phyloP scores from a whole-genome alignment of 2,797 vertebrate genomes.

The Enteromius radiatus region DNA sequence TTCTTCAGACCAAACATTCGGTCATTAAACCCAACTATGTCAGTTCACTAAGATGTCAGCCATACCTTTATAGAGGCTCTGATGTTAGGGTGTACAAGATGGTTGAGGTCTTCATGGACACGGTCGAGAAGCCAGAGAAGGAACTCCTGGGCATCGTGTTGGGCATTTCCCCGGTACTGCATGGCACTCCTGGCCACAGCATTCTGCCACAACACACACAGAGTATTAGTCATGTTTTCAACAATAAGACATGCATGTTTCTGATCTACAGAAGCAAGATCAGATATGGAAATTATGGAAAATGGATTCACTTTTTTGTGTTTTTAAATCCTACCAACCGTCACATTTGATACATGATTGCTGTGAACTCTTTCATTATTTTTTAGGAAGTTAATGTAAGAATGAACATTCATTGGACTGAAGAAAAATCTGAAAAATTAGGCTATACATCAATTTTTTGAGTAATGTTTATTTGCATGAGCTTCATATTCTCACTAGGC shows the following conservation, averaged over 20 bases:
- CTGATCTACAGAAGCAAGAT: background rate
- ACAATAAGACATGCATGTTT: background rate
- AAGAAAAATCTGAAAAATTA: no score
- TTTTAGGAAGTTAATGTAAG: background rate
- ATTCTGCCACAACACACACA: constrained; percentile 76
- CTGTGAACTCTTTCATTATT: no score
- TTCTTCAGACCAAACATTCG: background rate
- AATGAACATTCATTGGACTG: background rate
- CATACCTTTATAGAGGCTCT: constrained; percentile 86
- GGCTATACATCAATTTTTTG: background rate
- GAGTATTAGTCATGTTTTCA: background rate
- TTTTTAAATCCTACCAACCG: background rate
- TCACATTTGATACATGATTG: background rate
- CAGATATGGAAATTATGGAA: no score
- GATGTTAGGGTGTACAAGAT: constrained; percentile 79
- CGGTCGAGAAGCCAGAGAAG: constrained; percentile 97
- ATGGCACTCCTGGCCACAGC: constrained; percentile 92
- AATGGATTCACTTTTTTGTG: background rate
- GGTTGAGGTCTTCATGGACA: constrained; percentile 95
- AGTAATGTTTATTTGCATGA: background rate
- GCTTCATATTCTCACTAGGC: background rate
- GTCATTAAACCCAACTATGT: background rate
- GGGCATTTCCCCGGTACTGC: constrained; percentile 93
- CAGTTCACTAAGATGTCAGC: background rate
- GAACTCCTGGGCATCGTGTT: constrained; percentile 98